Percentiles rank a stretch among this genome's conserved stretches.
These are phyloP conservation scores for Cyrtonyx montezumae DNA, from an alignment of 2,113 vertebrate species.

Conservation along the genomic window DNA sequence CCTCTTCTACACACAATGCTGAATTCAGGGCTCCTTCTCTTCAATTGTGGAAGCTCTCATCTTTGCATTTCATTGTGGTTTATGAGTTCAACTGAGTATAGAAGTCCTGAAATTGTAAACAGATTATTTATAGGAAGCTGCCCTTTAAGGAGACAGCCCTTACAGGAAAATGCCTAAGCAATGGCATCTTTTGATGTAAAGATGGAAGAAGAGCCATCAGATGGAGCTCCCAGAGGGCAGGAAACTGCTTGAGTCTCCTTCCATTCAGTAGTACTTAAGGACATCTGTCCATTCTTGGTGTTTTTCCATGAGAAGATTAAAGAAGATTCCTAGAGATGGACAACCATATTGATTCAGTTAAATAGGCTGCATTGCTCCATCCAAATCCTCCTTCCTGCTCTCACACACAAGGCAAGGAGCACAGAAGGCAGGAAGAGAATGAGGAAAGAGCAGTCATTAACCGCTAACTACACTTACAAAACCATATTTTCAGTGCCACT, in stretches of 20 bases:
- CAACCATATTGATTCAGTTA: background rate
- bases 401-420: background rate
- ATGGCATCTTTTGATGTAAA: background rate
- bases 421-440: background rate
- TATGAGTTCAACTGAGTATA: background rate
- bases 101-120: background rate
- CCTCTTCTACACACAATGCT: background rate
- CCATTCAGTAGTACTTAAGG: background rate
- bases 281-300: background rate
- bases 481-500: constrained; percentile 9
- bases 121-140: background rate
- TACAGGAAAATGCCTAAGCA: background rate
- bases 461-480: constrained; percentile 19
- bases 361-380: background rate
- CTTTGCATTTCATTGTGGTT: background rate
- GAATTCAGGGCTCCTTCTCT: background rate
- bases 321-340: background rate
- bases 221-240: background rate
- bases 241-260: background rate
- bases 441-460: constrained; percentile 7
- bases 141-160: background rate
- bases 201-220: background rate
- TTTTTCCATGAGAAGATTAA: background rate
- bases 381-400: background rate
- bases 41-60: background rate